These are phyloP conservation scores for Pseudorhombus dupliciocellatus DNA, from an alignment of 2,113 vertebrate genomes.

Conservation along the genomic window DNA sequence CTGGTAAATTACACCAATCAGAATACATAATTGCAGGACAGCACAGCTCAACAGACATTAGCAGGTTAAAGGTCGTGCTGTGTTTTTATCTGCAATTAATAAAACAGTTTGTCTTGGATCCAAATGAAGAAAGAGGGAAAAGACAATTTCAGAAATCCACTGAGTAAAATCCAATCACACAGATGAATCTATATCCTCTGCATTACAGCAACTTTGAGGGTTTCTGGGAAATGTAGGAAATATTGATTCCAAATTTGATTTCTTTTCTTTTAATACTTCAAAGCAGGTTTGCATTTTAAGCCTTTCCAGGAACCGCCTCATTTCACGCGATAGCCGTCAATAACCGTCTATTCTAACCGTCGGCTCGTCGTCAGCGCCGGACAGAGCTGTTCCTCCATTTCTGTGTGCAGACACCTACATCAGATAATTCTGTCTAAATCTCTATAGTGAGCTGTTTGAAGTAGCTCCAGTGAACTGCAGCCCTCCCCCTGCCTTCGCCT, in stretches of 20 bases:
- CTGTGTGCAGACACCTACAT: constrained; percentile 65
- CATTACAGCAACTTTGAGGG: too few species aligned
- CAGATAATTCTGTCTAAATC: constrained; percentile 76
- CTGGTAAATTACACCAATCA: not conserved
- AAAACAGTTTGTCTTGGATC: not conserved
- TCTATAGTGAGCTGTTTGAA: constrained; percentile 70
- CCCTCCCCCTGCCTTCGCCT: constrained; percentile 59
- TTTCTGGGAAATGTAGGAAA: too few species aligned
- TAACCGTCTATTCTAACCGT: constrained; percentile 31
- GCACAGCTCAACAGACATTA: not conserved
- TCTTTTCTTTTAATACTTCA: constrained; percentile 10
- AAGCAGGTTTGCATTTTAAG: not conserved
- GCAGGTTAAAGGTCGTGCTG: not conserved
- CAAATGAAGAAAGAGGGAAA: not conserved
- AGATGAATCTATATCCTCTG: not conserved
- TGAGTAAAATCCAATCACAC: not conserved
- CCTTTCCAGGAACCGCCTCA: not conserved
- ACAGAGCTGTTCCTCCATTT: constrained; percentile 51
- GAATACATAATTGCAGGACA: not conserved
- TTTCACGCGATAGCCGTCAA: constrained; percentile 4
- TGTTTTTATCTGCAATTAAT: not conserved
- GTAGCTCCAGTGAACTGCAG: constrained; percentile 62
- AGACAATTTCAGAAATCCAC: not conserved
- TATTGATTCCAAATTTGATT: not conserved
- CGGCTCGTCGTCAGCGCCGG: constrained; percentile 41